These are phyloP conservation scores for Rhagophthalmus giganteus DNA, from an alignment of 2,888 invertebrate species.

Conservation along the genomic window DNA sequence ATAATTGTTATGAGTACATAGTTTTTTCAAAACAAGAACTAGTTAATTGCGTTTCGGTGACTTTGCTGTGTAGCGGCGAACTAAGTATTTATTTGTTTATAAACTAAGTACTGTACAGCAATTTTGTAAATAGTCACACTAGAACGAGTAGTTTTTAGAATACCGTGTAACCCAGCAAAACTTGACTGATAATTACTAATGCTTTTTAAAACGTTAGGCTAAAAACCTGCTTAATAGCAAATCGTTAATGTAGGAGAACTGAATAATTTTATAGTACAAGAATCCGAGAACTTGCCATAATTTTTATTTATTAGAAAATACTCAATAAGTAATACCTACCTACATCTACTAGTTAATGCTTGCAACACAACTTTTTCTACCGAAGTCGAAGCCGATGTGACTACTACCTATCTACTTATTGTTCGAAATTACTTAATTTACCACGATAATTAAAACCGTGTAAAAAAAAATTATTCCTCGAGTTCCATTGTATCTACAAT, in stretches of 20 bases:
- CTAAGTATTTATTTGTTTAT: slow-evolving; percentile 22
- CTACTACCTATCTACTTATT: too few species aligned
- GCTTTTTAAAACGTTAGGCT: slow-evolving; percentile 38
- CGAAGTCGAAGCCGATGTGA: slow-evolving; percentile 6
- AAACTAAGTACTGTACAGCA: slow-evolving; percentile 37
- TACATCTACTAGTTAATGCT: too few species aligned
- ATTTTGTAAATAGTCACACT: slow-evolving; percentile 38
- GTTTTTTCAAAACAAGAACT: slow-evolving; percentile 15
- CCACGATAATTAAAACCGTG: too few species aligned
- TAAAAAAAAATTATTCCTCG: too few species aligned
- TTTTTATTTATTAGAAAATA: slow-evolving; percentile 30
- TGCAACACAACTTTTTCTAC: slow-evolving; percentile 12
- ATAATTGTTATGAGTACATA: slow-evolving; percentile 9
- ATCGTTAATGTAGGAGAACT: slow-evolving; percentile 26
- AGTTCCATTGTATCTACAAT: too few species aligned
- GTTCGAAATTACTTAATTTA: too few species aligned
- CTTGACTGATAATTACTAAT: slow-evolving; percentile 49
- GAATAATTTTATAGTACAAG: slow-evolving; percentile 46
- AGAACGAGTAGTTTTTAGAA: slow-evolving; percentile 32
- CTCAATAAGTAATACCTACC: slow-evolving; percentile 27
- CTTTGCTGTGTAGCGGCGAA: slow-evolving; percentile 11
- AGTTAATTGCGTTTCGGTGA: slow-evolving; percentile 10
- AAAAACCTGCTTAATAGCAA: slow-evolving; percentile 34
- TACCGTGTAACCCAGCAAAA: slow-evolving; percentile 45
- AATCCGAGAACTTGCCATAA: slow-evolving; percentile 50